Conservation (phyloP, 2,797 vertebrate genomes). For the Pteropus rufus region DNA sequence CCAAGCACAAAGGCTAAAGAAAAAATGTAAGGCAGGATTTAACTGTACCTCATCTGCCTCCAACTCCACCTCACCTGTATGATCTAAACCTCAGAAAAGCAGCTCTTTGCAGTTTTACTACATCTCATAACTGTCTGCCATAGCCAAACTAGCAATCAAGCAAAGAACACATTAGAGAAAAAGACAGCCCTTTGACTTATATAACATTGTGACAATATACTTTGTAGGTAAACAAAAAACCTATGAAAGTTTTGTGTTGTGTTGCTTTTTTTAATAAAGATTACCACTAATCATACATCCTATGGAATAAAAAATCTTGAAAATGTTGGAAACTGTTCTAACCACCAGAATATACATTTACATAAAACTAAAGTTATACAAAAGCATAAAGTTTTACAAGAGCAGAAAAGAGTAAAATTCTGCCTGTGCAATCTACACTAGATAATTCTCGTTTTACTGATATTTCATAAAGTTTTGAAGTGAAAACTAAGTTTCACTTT, state of each 20-base stretch:
- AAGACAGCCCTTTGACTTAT: not conserved
- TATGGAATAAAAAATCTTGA: not conserved
- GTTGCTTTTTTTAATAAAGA: not conserved
- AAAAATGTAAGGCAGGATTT: not conserved
- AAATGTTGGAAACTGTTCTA: slow-evolving; percentile 5
- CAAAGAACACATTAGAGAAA: not conserved
- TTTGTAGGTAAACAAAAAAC: not conserved
- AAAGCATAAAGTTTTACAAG: too few species aligned
- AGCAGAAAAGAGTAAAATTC: not conserved
- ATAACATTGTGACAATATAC: not conserved
- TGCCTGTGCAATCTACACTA: not conserved
- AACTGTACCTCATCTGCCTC: not conserved
- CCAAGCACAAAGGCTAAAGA: not conserved
- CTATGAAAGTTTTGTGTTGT: not conserved
- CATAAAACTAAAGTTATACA: not conserved
- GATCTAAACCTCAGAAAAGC: not conserved
- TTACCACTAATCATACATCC: not conserved
- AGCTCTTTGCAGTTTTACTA: not conserved
- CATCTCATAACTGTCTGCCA: not conserved
- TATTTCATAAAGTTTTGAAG: not conserved
- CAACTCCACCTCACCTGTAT: not conserved
- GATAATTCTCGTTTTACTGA: not conserved
- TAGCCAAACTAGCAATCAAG: slow-evolving; percentile 1
- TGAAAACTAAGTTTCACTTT: slow-evolving; percentile 67
- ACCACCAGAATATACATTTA: not conserved